These are phyloP conservation scores for Phyllostomus hastatus DNA, from an alignment of 2,113 vertebrate genomes.

Conservation along the genomic window DNA sequence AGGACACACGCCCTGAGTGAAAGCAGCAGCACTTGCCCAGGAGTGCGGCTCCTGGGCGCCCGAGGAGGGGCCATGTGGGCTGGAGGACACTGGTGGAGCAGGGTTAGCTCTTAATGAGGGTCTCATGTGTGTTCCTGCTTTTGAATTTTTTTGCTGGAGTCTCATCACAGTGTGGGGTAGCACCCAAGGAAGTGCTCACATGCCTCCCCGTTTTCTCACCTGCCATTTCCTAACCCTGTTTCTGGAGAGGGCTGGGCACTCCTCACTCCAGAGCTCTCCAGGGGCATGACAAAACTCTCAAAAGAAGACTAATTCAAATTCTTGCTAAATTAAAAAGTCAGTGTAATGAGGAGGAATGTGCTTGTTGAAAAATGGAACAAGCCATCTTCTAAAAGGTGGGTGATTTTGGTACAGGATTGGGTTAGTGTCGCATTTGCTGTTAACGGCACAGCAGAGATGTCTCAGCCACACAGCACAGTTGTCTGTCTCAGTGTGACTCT, in stretches of 20 bases:
- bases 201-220: neutral
- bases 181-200: neutral
- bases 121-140: neutral
- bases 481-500: slow-evolving; percentile 69
- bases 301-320: slow-evolving; percentile 14
- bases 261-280: neutral
- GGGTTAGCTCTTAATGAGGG: slow-evolving; percentile 13
- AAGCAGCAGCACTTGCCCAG: neutral
- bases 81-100: neutral
- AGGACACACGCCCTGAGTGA: neutral
- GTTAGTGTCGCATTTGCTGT: neutral
- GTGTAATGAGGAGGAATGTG: neutral
- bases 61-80: neutral
- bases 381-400: neutral
- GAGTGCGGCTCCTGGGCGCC: neutral
- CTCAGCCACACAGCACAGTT: slow-evolving; percentile 65
- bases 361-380: neutral
- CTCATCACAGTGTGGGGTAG: slow-evolving; percentile 1
- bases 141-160: neutral
- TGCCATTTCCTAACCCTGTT: neutral
- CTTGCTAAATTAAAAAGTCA: slow-evolving; percentile 7
- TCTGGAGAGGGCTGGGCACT: neutral
- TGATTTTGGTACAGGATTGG: neutral
- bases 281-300: neutral
- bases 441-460: slow-evolving; percentile 60